A percentile compares a stretch with the other conserved stretches of the same genome.
Evolutionary conservation across 2,113 vertebrate species (phyloP).

Genomic region (Rousettus leschenaultii): DNA sequence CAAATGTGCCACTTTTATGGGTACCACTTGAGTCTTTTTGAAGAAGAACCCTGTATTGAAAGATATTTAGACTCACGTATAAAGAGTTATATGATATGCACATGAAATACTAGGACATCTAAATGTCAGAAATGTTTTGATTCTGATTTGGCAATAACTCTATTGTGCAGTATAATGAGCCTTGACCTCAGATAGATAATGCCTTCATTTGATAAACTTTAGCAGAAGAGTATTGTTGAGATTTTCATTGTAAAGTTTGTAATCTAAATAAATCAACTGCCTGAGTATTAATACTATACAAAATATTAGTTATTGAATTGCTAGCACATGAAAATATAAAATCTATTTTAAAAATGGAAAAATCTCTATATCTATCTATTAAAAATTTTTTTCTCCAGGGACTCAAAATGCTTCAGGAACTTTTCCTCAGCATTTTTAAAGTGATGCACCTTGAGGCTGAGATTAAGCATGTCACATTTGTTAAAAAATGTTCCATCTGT

Average conservation of each 20-base stretch:
- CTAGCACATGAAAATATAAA: conserved; percentile 22
- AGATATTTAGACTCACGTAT: neutral
- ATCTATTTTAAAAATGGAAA: conserved; percentile 31
- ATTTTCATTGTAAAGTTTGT: neutral
- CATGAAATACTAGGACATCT: neutral
- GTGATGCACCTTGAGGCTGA: neutral
- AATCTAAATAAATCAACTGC: neutral
- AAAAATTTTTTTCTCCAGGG: neutral
- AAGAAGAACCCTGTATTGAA: neutral
- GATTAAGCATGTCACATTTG: neutral
- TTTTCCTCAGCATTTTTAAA: neutral
- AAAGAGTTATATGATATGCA: neutral
- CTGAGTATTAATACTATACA: neutral
- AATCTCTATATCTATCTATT: neutral
- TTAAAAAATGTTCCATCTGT: neutral
- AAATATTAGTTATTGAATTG: conserved; percentile 30
- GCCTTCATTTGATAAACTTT: neutral
- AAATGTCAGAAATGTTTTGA: neutral
- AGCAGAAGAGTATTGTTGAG: neutral
- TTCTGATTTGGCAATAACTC: conserved; percentile 6
- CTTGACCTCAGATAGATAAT: neutral
- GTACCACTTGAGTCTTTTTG: neutral
- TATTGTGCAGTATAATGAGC: neutral
- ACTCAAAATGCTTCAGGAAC: conserved; percentile 13
- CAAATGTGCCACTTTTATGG: neutral